Percentiles rank a stretch among this genome's conserved stretches.
These are phyloP conservation scores for Cyanoramphus novaezelandiae DNA, from an alignment of 2,113 vertebrate genomes.

Conservation along the genomic window DNA sequence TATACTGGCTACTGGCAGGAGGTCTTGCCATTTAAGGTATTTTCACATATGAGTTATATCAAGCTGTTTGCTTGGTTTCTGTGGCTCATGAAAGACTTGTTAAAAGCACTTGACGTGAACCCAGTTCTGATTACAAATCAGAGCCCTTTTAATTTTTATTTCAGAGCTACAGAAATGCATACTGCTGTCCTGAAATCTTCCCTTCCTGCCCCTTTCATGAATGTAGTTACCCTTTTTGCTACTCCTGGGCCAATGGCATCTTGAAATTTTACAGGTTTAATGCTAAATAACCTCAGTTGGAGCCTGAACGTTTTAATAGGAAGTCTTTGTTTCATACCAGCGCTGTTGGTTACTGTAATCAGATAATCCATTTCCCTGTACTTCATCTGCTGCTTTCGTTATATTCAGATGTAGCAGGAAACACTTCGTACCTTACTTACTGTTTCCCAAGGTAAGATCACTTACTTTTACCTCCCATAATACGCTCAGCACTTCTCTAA, in stretches of 20 bases:
- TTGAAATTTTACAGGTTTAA: not conserved
- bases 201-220: not conserved
- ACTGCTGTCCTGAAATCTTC: not conserved
- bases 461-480: not conserved
- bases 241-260: not conserved
- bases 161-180: not conserved
- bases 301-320: not conserved
- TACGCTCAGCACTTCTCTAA: not conserved
- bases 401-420: not conserved
- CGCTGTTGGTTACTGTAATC: not conserved
- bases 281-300: not conserved
- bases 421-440: rapidly evolving
- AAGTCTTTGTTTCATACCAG: not conserved
- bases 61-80: not conserved
- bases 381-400: not conserved
- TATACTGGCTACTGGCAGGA: not conserved
- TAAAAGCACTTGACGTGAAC: not conserved
- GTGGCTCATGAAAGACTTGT: not conserved
- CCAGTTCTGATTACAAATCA: not conserved
- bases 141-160: not conserved
- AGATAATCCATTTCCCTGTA: not conserved
- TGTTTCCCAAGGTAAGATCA: not conserved
- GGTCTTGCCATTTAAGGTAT: not conserved
- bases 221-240: not conserved
- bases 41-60: not conserved